phyloP scores from a whole-genome alignment of 2,797 vertebrate genomes.

The Ataeniobius toweri region DNA sequence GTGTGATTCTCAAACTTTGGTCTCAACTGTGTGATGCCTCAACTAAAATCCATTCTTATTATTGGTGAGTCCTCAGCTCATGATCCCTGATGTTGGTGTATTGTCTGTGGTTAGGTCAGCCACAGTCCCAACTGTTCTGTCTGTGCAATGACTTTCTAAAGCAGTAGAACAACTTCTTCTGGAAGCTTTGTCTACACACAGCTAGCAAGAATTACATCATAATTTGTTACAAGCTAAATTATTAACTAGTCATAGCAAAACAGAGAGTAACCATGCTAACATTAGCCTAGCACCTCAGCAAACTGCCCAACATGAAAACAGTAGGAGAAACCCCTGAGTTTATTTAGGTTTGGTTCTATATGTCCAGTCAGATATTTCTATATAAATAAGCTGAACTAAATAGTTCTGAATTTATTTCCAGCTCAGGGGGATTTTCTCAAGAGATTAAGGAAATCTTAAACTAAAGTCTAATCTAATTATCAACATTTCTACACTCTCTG shows the following conservation, averaged over 20 bases:
- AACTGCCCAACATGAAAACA: background rate
- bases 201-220: background rate
- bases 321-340: background rate
- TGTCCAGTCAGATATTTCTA: too few relatives aligned
- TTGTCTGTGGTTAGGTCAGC: background rate
- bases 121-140: too few relatives aligned
- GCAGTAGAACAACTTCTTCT: background rate
- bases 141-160: background rate
- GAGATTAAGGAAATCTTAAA: background rate
- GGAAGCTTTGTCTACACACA: background rate
- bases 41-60: background rate
- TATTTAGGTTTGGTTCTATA: too few relatives aligned
- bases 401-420: background rate
- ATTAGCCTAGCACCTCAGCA: background rate
- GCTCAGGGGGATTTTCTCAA: background rate
- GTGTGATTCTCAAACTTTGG: background rate
- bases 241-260: background rate
- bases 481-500: background rate
- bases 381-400: background rate
- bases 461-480: background rate
- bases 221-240: background rate
- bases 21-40: background rate
- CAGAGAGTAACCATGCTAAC: background rate
- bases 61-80: background rate
- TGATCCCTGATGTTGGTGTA: background rate